Percentiles rank a stretch among this genome's conserved stretches.
Conservation (phyloP, 2,888 invertebrate genomes). For the Epicampocera succincta region DNA sequence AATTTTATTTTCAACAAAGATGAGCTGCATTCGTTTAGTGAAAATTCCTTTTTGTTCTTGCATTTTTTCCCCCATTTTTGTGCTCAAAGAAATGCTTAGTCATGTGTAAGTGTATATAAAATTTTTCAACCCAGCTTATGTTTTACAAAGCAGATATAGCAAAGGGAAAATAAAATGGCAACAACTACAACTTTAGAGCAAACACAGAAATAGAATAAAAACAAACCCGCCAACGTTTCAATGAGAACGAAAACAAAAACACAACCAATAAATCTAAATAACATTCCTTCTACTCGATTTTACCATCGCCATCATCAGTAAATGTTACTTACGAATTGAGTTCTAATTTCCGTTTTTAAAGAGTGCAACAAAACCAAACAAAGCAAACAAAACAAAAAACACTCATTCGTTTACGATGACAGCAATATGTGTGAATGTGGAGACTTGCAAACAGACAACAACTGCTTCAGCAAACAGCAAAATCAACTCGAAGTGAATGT, state of each 20-base stretch:
- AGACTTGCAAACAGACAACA: constrained; percentile 23
- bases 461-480: constrained; percentile 17
- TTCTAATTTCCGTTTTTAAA: constrained; percentile 61
- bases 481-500: constrained; percentile 25
- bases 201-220: not conserved
- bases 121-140: constrained; percentile 49
- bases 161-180: constrained; percentile 9
- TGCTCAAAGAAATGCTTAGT: constrained; percentile 58
- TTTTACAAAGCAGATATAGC: constrained; percentile 24
- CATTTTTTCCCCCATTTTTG: constrained; percentile 27
- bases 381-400: too few relatives aligned
- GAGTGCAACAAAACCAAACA: constrained; percentile 5
- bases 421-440: constrained; percentile 25
- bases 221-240: constrained; percentile 47
- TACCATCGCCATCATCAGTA: constrained; percentile 54
- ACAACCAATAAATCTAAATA: constrained; percentile 24
- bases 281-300: constrained; percentile 50
- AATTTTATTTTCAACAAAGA: constrained; percentile 51
- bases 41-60: constrained; percentile 8
- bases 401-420: constrained; percentile 38
- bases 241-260: constrained; percentile 14
- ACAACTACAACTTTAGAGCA: constrained; percentile 33
- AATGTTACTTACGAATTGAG: constrained; percentile 62
- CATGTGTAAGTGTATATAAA: constrained; percentile 62
- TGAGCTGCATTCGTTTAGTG: constrained; percentile 37